Base-by-base conservation (phyloP, 2,797 vertebrate species). In the Enteromius fasciolatus region DNA sequence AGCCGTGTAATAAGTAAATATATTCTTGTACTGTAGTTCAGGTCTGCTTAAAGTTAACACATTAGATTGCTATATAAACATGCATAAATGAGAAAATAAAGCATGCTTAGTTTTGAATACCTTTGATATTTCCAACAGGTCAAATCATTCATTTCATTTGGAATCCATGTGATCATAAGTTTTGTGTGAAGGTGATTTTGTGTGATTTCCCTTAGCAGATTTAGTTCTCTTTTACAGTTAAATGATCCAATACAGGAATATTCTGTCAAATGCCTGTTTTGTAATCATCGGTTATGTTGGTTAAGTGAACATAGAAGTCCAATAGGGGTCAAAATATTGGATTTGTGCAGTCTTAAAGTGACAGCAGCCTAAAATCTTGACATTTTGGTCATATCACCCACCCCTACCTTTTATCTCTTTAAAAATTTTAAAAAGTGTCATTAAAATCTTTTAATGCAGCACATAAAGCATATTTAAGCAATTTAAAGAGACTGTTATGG, bases 331-430 rank as follows among this genome's bases (percentile, higher is more conserved):
- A 44, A 25, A 44, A 41, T 23, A 68, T n/a, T 67, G 4, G 33
- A 41, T 68, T 6, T 12, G 12, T 68, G 66, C 0, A 15, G 28
- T 33, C 61, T 17, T 64, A 25, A 25, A 69, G 67, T 69, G 12
- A 69, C n/a, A 69, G n/a, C 66, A 69, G 66, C 36, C 5, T 41
- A 67, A 67, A 39, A n/a, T 39, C 4, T n/a, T 57, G 54, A 57
- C 9, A 57, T 33, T 28, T 31, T 33, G 61, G 14, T 64, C 15
- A 31, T 64, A 17, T 64, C 25, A 64, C 25, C 54, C n/a, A 59
- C 10, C 8, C 17, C 18, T 54, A 54, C 18, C 10, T 59, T 25
- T n/a, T n/a, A 59, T 23, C 54, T 59, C n/a, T 63, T 63, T 63
- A 31, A 15, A 64, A 33, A 14, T 25, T 1, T 25, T 1, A 31